Percentiles rank a stretch among this genome's conserved stretches.
These are phyloP conservation scores for Harpalus rubripes DNA, from an alignment of 2,888 invertebrate species.

Conservation along the genomic window DNA sequence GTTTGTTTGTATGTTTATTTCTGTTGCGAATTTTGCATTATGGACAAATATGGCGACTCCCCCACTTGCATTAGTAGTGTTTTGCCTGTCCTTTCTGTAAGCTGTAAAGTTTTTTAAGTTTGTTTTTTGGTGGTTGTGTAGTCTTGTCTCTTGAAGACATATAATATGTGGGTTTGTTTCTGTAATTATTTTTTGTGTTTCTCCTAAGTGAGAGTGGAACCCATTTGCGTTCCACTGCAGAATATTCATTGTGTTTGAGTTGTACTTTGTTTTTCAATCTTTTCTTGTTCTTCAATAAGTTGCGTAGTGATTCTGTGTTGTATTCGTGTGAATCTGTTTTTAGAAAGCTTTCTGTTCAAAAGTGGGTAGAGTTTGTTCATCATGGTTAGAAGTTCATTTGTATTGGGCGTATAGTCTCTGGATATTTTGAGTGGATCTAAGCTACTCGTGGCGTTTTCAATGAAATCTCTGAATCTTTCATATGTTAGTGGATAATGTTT, in stretches of 20 bases:
- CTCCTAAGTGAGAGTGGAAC: background rate
- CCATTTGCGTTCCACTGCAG: too few relatives aligned
- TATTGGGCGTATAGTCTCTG: background rate
- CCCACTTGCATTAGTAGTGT: constrained; percentile 30
- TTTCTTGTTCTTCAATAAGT: too few relatives aligned
- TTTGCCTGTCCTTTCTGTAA: background rate
- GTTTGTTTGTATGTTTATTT: too few relatives aligned
- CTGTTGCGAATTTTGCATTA: background rate
- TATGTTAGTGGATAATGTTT: too few relatives aligned
- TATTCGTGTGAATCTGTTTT: too few relatives aligned
- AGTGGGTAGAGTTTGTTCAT: background rate
- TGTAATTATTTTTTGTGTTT: constrained; percentile 13
- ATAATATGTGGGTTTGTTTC: background rate
- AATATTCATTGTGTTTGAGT: too few relatives aligned
- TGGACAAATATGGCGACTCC: constrained; percentile 22
- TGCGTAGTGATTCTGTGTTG: too few relatives aligned
- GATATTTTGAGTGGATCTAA: background rate
- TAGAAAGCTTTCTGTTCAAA: too few relatives aligned
- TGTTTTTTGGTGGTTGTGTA: background rate
- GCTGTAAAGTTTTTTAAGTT: background rate
- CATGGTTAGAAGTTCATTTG: constrained; percentile 20
- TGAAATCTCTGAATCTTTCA: too few relatives aligned
- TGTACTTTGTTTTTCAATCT: too few relatives aligned
- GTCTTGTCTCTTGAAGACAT: constrained; percentile 21
- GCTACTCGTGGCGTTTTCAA: too few relatives aligned